Percentiles rank a stretch among this genome's conserved stretches.
Evolutionary conservation across 2,113 vertebrate genomes (phyloP).

Genomic region (Caracal caracal): DNA sequence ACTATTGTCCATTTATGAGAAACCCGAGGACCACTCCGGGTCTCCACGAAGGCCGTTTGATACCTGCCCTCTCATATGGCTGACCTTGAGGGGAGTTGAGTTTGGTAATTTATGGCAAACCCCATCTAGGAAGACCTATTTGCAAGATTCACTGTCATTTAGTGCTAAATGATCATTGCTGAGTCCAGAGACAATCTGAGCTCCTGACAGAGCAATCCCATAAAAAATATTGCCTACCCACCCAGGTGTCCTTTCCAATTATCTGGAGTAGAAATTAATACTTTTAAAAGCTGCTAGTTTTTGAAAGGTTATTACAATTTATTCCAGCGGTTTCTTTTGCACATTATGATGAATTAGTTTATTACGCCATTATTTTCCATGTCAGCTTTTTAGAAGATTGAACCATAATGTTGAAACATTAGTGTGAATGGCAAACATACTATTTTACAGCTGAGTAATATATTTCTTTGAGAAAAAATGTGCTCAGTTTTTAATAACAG

Average conservation of each 20-base stretch:
- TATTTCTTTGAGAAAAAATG: constrained; percentile 81
- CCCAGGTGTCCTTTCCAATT: constrained; percentile 94
- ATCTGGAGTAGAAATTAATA: constrained; percentile 95
- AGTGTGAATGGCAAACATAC: constrained; percentile 87
- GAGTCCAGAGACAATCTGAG: constrained; percentile 92
- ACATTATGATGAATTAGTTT: constrained; percentile 91
- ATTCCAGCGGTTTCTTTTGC: constrained; percentile 88
- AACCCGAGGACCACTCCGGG: constrained; percentile 68
- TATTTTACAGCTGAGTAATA: constrained; percentile 85
- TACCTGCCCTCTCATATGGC: constrained; percentile 85
- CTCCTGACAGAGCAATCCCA: constrained; percentile 91
- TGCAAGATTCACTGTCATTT: constrained; percentile 95
- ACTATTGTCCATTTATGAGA: constrained; percentile 72
- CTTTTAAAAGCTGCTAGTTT: constrained; percentile 94
- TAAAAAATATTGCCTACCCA: constrained; percentile 91
- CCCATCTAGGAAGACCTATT: constrained; percentile 91
- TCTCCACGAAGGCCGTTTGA: constrained; percentile 81
- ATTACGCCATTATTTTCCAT: constrained; percentile 88
- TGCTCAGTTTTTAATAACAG: constrained; percentile 86
- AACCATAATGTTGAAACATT: constrained; percentile 87
- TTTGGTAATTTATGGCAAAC: constrained; percentile 92
- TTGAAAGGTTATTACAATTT: constrained; percentile 93
- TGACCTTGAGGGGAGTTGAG: constrained; percentile 91
- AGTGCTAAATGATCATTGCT: constrained; percentile 89
- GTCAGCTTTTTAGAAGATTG: constrained; percentile 89